Percentiles rank a stretch among this genome's conserved stretches.
Conservation (phyloP, 2,888 invertebrate species). For the Sarcophaga variegata region DNA sequence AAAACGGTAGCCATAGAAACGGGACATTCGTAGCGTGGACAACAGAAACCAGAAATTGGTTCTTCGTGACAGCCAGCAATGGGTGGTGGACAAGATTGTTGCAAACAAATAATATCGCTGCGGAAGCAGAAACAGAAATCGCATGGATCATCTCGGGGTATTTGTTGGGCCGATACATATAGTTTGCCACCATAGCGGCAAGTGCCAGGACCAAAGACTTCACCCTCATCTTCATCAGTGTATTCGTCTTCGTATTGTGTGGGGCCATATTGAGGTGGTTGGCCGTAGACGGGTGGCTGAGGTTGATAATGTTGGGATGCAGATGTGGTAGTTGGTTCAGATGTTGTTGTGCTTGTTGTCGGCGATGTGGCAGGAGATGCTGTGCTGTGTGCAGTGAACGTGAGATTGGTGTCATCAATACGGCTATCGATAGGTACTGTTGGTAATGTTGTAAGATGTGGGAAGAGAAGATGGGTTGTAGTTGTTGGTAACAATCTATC, state of each 20-base stretch:
- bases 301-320: slow-evolving; percentile 76
- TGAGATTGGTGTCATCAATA: slow-evolving; percentile 67
- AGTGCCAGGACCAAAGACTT: slow-evolving; percentile 92
- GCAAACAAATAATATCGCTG: slow-evolving; percentile 96
- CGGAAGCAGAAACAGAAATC: slow-evolving; percentile 99
- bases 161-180: slow-evolving; percentile 96
- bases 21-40: slow-evolving; percentile 96
- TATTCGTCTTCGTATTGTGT: slow-evolving; percentile 85
- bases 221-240: slow-evolving; percentile 86
- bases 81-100: slow-evolving; percentile 97
- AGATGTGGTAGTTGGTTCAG: slow-evolving; percentile 72
- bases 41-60: slow-evolving; percentile 96
- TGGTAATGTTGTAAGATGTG: slow-evolving; percentile 72
- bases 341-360: slow-evolving; percentile 65
- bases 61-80: slow-evolving; percentile 96
- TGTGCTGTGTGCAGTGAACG: slow-evolving; percentile 45
- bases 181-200: slow-evolving; percentile 96
- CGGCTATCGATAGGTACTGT: slow-evolving; percentile 71
- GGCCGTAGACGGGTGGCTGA: slow-evolving; percentile 75
- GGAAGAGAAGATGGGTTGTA: slow-evolving; percentile 77
- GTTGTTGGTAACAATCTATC: slow-evolving; percentile 68
- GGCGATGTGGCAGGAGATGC: slow-evolving; percentile 33
- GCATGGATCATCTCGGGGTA: slow-evolving; percentile 96
- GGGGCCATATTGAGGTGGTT: slow-evolving; percentile 78
- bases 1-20: slow-evolving; percentile 92